Base-by-base conservation (phyloP, 64 coral and sea anemone genomes). In the Anthopleura sola region DNA sequence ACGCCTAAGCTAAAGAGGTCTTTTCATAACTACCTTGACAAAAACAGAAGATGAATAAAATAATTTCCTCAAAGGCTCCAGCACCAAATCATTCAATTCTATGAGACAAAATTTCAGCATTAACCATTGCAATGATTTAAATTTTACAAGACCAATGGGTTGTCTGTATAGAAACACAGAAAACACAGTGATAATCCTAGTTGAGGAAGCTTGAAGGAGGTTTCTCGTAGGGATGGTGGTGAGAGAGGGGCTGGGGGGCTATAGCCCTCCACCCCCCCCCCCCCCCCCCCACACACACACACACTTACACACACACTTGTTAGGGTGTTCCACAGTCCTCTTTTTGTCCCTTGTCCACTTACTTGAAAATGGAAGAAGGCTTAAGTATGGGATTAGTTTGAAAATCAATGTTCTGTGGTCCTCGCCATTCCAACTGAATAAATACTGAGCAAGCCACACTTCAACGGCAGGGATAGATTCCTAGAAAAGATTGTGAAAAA, bases 21-120 rank as follows among this genome's bases (percentile, higher is more conserved):
- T 62, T n/a, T 62, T 62, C 24, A 2, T 8, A 40, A 66, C 31
- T 16, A 98, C 95, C 92, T 98, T 98, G 36, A 89, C 60, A 55
- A 94, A 91, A 40, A 98, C 86, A 58, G 89, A 44, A 17, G 95
- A 94, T 21, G 89, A 79, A 55, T 94, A 98, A 66, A 98, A 98
- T 14, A 98, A 64, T 37, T 92, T 91, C 75, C 95, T 91, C 19
- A 98, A 88, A 20, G 92, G 92, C 69, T 94, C 95, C 24, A 98
- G 79, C 49, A 94, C 78, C 80, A 98, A 87, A 74, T 98, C 95
- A 85, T 98, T 94, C 11, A 98, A 74, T 78, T 91, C 95, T 98
- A 79, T 39, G 85, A 82, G 9, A 75, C 34, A 56, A 5, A 87
- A 88, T n/a, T n/a, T n/a, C n/a, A n/a, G n/a, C n/a, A n/a, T n/a